These are phyloP conservation scores for Amblyjoppa proteus DNA, from an alignment of 2,888 invertebrate genomes.

Conservation along the genomic window DNA sequence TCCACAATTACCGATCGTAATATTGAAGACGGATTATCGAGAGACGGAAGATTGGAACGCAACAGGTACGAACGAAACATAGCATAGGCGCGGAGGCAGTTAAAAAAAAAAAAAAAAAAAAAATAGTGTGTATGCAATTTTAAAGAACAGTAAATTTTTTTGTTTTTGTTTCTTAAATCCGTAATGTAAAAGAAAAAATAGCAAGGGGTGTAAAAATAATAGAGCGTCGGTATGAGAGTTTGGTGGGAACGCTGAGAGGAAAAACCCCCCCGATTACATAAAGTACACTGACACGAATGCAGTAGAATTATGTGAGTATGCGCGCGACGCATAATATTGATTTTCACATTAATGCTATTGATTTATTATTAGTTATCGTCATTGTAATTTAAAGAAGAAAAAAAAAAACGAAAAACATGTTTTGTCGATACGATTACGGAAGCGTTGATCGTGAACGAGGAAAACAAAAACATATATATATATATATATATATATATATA, in stretches of 20 bases:
- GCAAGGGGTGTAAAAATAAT: constrained; percentile 12
- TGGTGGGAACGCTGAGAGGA: constrained; percentile 1
- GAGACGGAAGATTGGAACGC: neutral
- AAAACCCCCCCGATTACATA: constrained; percentile 20
- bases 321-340: constrained; percentile 61
- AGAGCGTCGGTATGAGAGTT: constrained; percentile 13
- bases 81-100: constrained; percentile 10
- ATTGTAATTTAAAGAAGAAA: constrained; percentile 25
- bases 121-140: neutral
- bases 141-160: neutral
- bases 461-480: neutral
- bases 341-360: constrained; percentile 57
- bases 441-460: constrained; percentile 18
- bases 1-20: neutral
- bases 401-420: neutral
- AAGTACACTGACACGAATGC: constrained; percentile 29
- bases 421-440: constrained; percentile 35
- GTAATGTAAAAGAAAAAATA: constrained; percentile 3
- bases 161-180: neutral
- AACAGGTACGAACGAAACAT: neutral
- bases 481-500: too few relatives aligned
- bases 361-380: constrained; percentile 58
- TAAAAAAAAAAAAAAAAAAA: neutral
- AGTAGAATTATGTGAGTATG: constrained; percentile 50
- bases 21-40: neutral